Conservation (phyloP, 2,888 invertebrate genomes). For the Apoderus coryli region DNA sequence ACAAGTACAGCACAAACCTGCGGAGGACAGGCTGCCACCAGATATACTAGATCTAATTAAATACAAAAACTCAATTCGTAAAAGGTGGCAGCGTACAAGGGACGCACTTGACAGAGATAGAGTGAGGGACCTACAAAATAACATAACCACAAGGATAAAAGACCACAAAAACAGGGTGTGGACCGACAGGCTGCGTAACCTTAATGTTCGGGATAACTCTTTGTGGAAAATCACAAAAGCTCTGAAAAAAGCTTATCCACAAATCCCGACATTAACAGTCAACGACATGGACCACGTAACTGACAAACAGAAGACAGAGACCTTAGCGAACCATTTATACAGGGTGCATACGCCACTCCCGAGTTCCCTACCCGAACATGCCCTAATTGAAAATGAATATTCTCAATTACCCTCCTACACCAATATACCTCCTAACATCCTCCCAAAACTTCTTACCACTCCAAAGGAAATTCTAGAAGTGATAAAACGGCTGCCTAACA, state of each 20-base stretch:
- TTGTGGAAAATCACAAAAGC: constrained; percentile 12
- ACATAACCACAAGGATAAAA: constrained; percentile 5
- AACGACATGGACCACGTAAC: no score
- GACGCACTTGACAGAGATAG: neutral
- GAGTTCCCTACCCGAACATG: neutral
- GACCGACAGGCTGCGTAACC: no score
- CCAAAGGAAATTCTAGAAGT: constrained; percentile 4
- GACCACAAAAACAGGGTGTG: constrained; percentile 8
- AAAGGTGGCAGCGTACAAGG: no score
- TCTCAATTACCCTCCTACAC: neutral
- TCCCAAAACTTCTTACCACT: neutral
- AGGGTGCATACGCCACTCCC: no score
- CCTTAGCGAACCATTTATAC: constrained; percentile 2
- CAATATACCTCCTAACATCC: neutral
- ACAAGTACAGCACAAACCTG: no score
- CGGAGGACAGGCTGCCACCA: constrained; percentile 4
- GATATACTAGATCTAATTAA: no score
- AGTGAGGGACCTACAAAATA: neutral
- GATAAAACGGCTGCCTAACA: constrained; percentile 9
- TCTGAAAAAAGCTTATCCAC: constrained; percentile 6
- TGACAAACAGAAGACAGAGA: constrained; percentile 8
- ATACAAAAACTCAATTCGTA: no score
- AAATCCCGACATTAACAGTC: constrained; percentile 6
- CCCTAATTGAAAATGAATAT: no score
- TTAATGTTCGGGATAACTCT: constrained; percentile 9